A percentile compares a stretch with the other conserved stretches of the same genome.
phyloP scores from a whole-genome alignment of 2,888 invertebrate genomes.

The Ennomos quercinarius region DNA sequence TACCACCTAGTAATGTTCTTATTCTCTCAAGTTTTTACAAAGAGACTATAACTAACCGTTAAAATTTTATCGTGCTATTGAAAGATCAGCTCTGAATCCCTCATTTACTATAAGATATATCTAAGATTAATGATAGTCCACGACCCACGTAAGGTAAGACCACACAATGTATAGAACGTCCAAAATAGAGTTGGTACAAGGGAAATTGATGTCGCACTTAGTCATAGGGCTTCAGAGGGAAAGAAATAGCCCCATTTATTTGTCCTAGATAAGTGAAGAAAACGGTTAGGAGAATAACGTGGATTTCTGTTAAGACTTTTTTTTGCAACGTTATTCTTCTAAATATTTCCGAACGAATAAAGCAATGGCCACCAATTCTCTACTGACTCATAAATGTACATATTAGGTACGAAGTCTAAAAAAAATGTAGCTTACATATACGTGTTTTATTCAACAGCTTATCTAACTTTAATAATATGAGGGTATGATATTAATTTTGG shows the following conservation, averaged over 20 bases:
- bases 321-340: too few species aligned
- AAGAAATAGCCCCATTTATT: slow-evolving; percentile 24
- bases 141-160: slow-evolving; percentile 15
- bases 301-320: too few species aligned
- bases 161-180: slow-evolving; percentile 16
- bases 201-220: slow-evolving; percentile 27
- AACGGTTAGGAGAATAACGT: slow-evolving; percentile 2
- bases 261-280: slow-evolving; percentile 20
- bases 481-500: neutral
- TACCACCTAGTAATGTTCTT: too few species aligned
- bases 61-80: too few species aligned
- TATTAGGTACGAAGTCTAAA: too few species aligned
- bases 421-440: too few species aligned
- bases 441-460: neutral
- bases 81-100: too few species aligned
- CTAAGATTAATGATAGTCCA: slow-evolving; percentile 16
- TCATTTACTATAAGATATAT: neutral
- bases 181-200: slow-evolving; percentile 21
- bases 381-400: too few species aligned
- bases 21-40: too few species aligned
- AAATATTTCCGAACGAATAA: too few species aligned
- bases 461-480: slow-evolving; percentile 3
- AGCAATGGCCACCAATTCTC: too few species aligned
- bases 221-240: slow-evolving; percentile 25
- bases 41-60: too few species aligned